A percentile compares a stretch with the other conserved stretches of the same genome.
These are phyloP conservation scores for Barbus barbus DNA, from an alignment of 2,113 vertebrate genomes.

Conservation along the genomic window DNA sequence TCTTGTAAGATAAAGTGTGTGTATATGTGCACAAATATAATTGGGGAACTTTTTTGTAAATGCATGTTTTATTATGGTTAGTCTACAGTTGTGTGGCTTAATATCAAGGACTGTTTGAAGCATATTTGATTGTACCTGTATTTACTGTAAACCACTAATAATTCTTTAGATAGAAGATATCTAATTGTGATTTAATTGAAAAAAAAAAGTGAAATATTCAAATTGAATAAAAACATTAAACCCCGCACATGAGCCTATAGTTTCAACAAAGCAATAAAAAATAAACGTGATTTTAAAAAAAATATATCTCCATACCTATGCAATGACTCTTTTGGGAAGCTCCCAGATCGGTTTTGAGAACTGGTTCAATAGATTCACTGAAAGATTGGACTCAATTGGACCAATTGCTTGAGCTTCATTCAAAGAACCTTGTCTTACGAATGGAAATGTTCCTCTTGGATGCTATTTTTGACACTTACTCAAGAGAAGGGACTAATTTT, in stretches of 20 bases:
- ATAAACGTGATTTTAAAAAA: no score
- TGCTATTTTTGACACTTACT: not conserved
- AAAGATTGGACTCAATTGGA: not conserved
- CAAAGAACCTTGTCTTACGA: not conserved
- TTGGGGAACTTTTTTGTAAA: not conserved
- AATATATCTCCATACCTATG: no score
- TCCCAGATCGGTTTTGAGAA: no score
- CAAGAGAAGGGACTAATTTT: not conserved
- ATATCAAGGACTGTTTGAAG: not conserved
- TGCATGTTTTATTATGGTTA: not conserved
- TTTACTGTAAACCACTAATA: not conserved
- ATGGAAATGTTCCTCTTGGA: no score
- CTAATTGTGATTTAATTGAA: not conserved
- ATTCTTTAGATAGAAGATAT: not conserved
- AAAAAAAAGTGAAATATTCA: not conserved
- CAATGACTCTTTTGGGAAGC: not conserved
- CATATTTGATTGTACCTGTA: not conserved
- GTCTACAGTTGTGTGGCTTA: not conserved
- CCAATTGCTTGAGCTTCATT: not conserved
- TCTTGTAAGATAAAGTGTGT: not conserved
- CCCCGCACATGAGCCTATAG: not conserved
- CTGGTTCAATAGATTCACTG: no score
- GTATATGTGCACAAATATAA: not conserved
- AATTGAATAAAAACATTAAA: not conserved
- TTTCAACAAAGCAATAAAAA: no score